Percentiles rank a stretch among this genome's conserved stretches.
Conservation (phyloP, 2,113 vertebrate genomes). For the Fulica atra region DNA sequence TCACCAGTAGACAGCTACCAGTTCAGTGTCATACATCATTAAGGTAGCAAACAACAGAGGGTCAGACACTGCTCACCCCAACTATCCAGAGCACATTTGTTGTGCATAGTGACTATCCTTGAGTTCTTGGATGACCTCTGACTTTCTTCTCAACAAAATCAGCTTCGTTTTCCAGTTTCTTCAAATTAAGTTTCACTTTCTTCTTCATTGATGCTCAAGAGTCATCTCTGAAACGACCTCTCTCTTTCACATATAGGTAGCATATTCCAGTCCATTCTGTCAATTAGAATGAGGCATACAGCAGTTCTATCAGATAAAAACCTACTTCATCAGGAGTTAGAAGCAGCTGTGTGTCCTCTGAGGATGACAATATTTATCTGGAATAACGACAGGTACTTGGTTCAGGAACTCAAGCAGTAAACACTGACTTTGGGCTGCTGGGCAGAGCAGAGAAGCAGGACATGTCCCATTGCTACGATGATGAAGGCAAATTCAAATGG, state of each 20-base stretch:
- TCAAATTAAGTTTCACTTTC: not conserved
- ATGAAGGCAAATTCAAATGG: not conserved
- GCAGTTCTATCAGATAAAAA: not conserved
- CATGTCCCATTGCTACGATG: rapidly evolving
- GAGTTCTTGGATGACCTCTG: not conserved
- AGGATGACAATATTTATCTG: not conserved
- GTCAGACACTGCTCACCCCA: not conserved
- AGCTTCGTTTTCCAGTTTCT: not conserved
- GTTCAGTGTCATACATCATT: not conserved
- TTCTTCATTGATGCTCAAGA: not conserved
- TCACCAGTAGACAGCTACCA: not conserved
- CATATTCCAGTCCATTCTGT: not conserved
- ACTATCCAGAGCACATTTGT: not conserved
- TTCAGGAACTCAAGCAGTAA: not conserved
- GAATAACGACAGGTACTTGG: not conserved
- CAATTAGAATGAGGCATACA: not conserved
- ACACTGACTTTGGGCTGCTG: not conserved
- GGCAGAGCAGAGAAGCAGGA: not conserved
- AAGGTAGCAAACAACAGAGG: not conserved
- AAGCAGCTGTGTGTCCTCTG: not conserved
- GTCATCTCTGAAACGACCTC: not conserved
- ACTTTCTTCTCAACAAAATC: not conserved
- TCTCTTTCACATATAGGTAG: not conserved
- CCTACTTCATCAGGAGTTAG: not conserved
- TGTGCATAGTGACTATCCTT: not conserved